Evolutionary conservation across 2,113 vertebrate species (phyloP).

Genomic region (Eudyptes chrysolophus): DNA sequence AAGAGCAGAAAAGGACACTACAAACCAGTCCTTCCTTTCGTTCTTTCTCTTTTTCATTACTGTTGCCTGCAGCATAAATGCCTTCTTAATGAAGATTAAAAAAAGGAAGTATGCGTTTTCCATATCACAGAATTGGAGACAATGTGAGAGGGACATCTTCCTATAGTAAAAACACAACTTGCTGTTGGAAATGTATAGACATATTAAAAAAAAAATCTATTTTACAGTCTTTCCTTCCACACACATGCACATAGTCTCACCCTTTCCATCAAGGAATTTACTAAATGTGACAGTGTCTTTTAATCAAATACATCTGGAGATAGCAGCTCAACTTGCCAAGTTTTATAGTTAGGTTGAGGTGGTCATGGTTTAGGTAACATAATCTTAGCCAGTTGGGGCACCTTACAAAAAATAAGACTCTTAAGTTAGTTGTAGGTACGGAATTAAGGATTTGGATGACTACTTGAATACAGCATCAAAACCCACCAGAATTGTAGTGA

Average conservation of each 20-base stretch:
- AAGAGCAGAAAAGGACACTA: slow-evolving; percentile 38
- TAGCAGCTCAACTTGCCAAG: not conserved
- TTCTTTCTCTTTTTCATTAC: slow-evolving; percentile 28
- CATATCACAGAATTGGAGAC: not conserved
- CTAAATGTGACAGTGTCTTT: not conserved
- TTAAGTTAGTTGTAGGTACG: not conserved
- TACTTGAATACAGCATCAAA: not conserved
- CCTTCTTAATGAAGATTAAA: slow-evolving; percentile 4
- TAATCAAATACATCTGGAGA: not conserved
- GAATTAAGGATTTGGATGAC: not conserved
- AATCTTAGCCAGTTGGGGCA: rapidly evolving
- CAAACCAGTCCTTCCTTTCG: not conserved
- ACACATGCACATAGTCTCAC: not conserved
- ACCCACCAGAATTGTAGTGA: rapidly evolving
- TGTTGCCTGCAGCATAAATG: slow-evolving; percentile 14
- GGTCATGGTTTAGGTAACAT: not conserved
- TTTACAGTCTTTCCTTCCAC: not conserved
- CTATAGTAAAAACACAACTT: not conserved
- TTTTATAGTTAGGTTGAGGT: not conserved
- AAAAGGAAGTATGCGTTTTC: not conserved
- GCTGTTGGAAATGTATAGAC: not conserved
- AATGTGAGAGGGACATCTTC: not conserved
- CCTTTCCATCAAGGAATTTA: not conserved
- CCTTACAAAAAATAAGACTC: not conserved
- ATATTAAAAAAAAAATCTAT: not conserved